Evolutionary conservation across 2,797 vertebrate species (phyloP).

Genomic region (Allenopithecus nigroviridis): DNA sequence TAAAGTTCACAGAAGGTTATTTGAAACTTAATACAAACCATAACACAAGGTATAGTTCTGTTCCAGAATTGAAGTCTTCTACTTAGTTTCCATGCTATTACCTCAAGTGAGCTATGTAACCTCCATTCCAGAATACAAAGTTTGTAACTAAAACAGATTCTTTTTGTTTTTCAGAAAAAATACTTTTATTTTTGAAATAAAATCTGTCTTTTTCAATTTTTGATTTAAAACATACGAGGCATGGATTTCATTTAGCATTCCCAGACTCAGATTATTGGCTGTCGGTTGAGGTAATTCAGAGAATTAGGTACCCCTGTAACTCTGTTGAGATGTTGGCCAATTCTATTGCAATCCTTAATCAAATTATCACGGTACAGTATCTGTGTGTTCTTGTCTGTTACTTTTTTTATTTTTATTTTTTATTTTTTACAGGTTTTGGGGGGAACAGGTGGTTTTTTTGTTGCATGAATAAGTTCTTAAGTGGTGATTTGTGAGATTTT

Average conservation of each 20-base stretch:
- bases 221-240: background rate
- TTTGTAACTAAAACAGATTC: background rate
- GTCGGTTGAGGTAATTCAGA: background rate
- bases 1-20: background rate
- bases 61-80: background rate
- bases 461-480: background rate
- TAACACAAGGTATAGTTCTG: background rate
- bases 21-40: background rate
- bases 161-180: background rate
- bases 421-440: background rate
- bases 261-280: background rate
- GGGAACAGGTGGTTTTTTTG: background rate
- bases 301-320: background rate
- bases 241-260: background rate
- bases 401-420: background rate
- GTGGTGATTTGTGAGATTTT: background rate
- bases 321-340: background rate
- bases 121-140: background rate
- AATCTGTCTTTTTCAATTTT: background rate
- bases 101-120: background rate
- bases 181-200: background rate
- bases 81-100: background rate
- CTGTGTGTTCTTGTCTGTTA: background rate
- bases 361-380: background rate
- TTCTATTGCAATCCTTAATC: background rate